These are phyloP conservation scores for Rhyacophila evoluta DNA, from an alignment of 2,888 invertebrate species.

Conservation along the genomic window DNA sequence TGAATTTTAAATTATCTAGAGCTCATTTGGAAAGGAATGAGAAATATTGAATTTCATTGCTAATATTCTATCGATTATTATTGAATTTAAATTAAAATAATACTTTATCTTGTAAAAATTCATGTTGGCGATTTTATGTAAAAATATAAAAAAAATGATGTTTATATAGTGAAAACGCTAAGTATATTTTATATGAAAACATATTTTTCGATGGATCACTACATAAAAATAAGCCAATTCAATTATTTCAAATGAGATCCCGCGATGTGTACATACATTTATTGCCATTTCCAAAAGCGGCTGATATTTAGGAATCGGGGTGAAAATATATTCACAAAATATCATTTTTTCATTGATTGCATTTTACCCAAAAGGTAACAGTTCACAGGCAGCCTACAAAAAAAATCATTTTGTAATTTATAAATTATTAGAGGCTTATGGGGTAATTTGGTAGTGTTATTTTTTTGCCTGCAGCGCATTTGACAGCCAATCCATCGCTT, in stretches of 20 bases:
- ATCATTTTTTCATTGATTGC: constrained; percentile 6
- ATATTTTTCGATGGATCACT: background rate
- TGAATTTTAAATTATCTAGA: too few relatives aligned
- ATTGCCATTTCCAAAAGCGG: background rate
- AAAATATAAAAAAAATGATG: background rate
- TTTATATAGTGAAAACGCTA: background rate
- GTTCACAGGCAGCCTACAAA: constrained; percentile 48
- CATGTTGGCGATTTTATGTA: constrained; percentile 1
- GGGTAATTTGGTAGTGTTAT: constrained; percentile 67
- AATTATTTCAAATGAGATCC: background rate
- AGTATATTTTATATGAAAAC: background rate
- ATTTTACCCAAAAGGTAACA: background rate
- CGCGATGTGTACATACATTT: background rate
- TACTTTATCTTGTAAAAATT: constrained; percentile 1
- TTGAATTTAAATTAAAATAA: background rate
- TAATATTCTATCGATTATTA: background rate
- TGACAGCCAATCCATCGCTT: constrained; percentile 99
- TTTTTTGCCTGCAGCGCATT: constrained; percentile 91
- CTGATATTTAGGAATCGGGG: background rate
- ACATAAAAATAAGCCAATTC: background rate
- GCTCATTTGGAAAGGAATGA: too few relatives aligned
- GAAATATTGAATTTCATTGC: background rate
- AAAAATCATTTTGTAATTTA: constrained; percentile 49
- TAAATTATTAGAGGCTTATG: constrained; percentile 49
- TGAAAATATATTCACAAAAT: constrained; percentile 25